Evolutionary conservation across 2,113 vertebrate genomes (phyloP), one percentile per base, ranked within the genome.

Genomic region (Romanogobio albipinnatus): DNA sequence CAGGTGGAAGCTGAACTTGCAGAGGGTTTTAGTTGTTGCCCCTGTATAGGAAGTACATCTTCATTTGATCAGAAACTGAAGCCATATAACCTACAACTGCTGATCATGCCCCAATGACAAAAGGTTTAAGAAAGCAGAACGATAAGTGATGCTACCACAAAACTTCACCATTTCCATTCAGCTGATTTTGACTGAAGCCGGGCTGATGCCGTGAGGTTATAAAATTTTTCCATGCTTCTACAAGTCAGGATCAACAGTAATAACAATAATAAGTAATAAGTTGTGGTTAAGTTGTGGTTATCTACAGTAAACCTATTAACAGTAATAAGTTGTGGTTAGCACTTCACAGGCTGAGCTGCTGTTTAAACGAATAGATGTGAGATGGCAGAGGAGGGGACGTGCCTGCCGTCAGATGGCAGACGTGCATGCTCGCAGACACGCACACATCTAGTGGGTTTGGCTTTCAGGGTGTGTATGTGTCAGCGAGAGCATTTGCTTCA

Each of bases 341-440:
- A 8, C 78, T 1, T 81, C 61, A 64, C 26, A 33, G 29, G 5
- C 29, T 11, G 49, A 39, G 22, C 53, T 78, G 33, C 53, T 43
- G 76, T 33, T 81, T 51, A 68, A 81, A 62, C 61, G 51, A 81
- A 81, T 66, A 81, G 61, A 81, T 68, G 61, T 66, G 61, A 68
- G 78, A 68, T 68, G 78, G 78, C 59, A 81, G 61, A 68, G 36
- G 14, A 15, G 76, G 53, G 76, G 76, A 78, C 13, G 76, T 61
- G 76, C 36, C 45, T 61, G 76, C 36, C 45, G 15, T 66, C 43
- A 51, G 61, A 81, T 47, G 61, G 78, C 78, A 81, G 39, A 49
- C 43, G 66, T 14, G 22, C 87, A 45, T 91, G 89, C 33, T 43
- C 3, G 15, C 1, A 81, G 86, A 89, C 89, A 91, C 53, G 85